Percentiles rank a stretch among this genome's conserved stretches.
phyloP scores from a whole-genome alignment of 1,140 invertebrate species.

The Rhyacophila brunnea region DNA sequence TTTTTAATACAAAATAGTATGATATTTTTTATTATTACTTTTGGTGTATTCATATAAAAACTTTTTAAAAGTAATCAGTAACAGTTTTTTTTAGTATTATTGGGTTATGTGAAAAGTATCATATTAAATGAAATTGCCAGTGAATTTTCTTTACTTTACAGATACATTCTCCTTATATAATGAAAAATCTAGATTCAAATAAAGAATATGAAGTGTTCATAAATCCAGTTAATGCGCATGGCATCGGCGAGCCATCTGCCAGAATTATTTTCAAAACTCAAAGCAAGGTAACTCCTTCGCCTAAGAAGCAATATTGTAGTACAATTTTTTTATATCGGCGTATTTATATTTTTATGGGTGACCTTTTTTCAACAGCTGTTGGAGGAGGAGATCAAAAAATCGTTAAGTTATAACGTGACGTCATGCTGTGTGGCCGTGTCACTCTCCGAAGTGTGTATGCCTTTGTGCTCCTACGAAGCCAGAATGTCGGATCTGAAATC shows the following conservation, averaged over 20 bases:
- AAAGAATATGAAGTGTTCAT: conserved; percentile 80
- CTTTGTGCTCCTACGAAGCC: conserved; percentile 79
- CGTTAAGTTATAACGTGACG: conserved; percentile 70
- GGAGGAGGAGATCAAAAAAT: conserved; percentile 57
- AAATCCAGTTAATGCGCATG: conserved; percentile 77
- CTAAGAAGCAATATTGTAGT: neutral
- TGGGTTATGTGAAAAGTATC: no score
- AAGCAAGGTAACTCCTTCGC: conserved; percentile 51
- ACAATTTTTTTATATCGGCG: neutral
- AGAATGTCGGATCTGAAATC: conserved; percentile 72
- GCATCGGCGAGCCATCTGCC: conserved; percentile 69
- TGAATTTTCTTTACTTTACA: conserved; percentile 32
- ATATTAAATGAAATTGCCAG: conserved; percentile 6
- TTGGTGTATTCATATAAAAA: no score
- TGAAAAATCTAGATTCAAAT: conserved; percentile 70
- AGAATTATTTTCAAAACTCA: conserved; percentile 72
- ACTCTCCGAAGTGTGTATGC: conserved; percentile 69
- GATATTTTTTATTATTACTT: no score
- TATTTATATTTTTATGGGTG: neutral
- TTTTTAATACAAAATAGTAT: no score
- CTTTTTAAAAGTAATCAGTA: no score
- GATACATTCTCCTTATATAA: conserved; percentile 68
- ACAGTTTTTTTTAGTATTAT: no score
- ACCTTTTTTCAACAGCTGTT: conserved; percentile 45
- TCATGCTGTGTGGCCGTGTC: conserved; percentile 71